These are phyloP conservation scores for Hirundichthys speculiger DNA, from an alignment of 2,113 vertebrate species.

Conservation along the genomic window DNA sequence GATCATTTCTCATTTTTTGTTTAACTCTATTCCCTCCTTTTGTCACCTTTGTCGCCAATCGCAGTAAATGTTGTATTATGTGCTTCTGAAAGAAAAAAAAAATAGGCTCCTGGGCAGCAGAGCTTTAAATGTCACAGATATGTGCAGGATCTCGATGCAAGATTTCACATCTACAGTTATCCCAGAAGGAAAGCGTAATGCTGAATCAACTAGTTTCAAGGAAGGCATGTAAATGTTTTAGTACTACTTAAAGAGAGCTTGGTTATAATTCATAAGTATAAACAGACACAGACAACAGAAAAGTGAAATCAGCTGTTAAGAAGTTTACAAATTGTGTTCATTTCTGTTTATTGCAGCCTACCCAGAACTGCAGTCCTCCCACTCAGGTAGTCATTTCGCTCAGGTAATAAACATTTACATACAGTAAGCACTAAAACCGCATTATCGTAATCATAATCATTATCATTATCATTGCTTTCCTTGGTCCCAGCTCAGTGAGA, in stretches of 20 bases:
- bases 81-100: no score
- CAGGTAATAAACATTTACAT: conserved; percentile 70
- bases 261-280: conserved; percentile 2
- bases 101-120: neutral
- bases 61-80: no score
- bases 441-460: conserved; percentile 63
- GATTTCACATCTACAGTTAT: neutral
- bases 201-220: neutral
- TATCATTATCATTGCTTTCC: conserved; percentile 47
- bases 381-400: conserved; percentile 56
- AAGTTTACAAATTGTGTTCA: conserved; percentile 13
- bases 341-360: conserved; percentile 31
- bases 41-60: no score
- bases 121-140: conserved; percentile 11
- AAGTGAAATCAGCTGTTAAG: conserved; percentile 22
- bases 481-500: conserved; percentile 48
- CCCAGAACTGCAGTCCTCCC: conserved; percentile 34
- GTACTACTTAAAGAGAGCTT: neutral
- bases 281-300: neutral
- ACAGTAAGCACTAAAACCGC: conserved; percentile 68
- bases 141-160: conserved; percentile 2
- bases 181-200: neutral
- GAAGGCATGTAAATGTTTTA: neutral
- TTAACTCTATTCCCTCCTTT: no score
- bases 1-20: no score